Percentiles rank a stretch among this genome's conserved stretches.
These are phyloP conservation scores for Ditylenchus dipsaci DNA, from an alignment of 1,140 invertebrate genomes.

Conservation along the genomic window DNA sequence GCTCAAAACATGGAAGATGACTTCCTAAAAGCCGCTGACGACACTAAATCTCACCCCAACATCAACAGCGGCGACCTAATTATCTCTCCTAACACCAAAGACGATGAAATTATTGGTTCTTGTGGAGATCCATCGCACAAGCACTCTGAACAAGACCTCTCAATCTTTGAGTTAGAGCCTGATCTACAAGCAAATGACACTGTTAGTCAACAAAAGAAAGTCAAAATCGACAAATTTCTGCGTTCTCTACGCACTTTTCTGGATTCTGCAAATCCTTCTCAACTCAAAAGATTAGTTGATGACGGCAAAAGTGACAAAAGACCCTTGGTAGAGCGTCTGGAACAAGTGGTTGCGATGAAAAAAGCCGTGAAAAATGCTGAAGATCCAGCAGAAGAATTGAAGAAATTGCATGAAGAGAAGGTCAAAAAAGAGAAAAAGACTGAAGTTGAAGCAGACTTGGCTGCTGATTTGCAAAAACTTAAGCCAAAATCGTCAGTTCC, in stretches of 20 bases:
- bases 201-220: background rate
- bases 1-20: constrained; percentile 13
- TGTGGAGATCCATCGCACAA: background rate
- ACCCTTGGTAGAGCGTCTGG: background rate
- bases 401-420: background rate
- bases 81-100: background rate
- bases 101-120: background rate
- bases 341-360: background rate
- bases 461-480: background rate
- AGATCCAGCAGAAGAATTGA: background rate
- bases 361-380: background rate
- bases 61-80: constrained; percentile 22
- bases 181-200: background rate
- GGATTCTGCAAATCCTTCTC: background rate
- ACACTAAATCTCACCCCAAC: constrained; percentile 17
- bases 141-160: background rate
- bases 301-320: background rate
- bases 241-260: background rate
- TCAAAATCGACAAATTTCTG: constrained; percentile 2
- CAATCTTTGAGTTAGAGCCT: background rate
- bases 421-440: background rate
- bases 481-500: background rate
- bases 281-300: background rate
- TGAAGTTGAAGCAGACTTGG: background rate
- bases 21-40: constrained; percentile 16